phyloP scores from a whole-genome alignment of 2,888 invertebrate genomes.

The Helicoverpa assulta region DNA sequence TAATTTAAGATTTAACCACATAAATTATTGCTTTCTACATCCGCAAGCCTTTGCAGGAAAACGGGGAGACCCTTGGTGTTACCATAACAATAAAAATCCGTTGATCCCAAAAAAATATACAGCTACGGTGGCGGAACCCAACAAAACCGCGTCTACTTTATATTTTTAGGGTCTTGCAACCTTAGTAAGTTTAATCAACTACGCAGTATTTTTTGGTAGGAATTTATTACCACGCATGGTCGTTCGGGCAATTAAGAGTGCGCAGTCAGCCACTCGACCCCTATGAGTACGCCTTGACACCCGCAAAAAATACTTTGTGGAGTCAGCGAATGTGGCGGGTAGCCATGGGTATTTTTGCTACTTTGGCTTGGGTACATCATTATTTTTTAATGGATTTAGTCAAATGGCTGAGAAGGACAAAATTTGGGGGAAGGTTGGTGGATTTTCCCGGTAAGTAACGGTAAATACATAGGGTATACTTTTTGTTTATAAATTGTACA shows the following conservation, averaged over 20 bases:
- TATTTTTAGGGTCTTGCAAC: constrained; percentile 12
- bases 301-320: constrained; percentile 53
- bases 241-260: constrained; percentile 60
- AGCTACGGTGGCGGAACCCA: not conserved
- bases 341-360: constrained; percentile 34
- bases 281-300: constrained; percentile 56
- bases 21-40: constrained; percentile 14
- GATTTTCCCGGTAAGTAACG: not conserved
- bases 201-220: constrained; percentile 46
- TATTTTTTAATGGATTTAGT: constrained; percentile 40
- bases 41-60: constrained; percentile 16
- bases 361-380: constrained; percentile 3
- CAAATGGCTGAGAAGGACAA: not conserved
- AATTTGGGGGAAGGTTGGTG: not conserved
- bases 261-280: constrained; percentile 63
- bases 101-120: not conserved
- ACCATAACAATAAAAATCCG: constrained; percentile 10
- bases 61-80: constrained; percentile 1
- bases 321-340: constrained; percentile 37
- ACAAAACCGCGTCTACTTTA: not conserved
- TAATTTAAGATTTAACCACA: not conserved
- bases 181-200: constrained; percentile 29
- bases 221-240: constrained; percentile 55
- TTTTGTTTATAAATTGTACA: no score
- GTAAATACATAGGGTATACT: no score